Percentiles rank a stretch among this genome's conserved stretches.
phyloP scores from a whole-genome alignment of 2,888 invertebrate species.

The Spatulosminthurus flaviceps region DNA sequence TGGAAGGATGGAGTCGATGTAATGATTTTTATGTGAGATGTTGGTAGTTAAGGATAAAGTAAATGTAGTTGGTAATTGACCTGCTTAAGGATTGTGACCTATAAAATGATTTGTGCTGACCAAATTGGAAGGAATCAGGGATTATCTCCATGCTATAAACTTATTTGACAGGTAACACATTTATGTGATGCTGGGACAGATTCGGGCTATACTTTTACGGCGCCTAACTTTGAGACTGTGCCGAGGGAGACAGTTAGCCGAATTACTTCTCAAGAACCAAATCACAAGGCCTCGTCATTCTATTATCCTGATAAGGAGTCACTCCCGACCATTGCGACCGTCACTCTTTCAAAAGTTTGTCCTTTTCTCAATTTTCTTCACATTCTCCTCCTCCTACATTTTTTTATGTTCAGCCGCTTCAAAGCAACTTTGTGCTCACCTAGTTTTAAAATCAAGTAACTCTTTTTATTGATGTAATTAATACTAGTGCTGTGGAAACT shows the following conservation, averaged over 20 bases:
- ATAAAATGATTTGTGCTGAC: neutral
- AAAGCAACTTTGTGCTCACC: neutral
- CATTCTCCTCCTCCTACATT: slow-evolving; percentile 2
- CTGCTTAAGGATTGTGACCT: too few species aligned
- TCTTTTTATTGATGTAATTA: slow-evolving; percentile 28
- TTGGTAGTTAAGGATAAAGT: too few species aligned
- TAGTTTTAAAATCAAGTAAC: slow-evolving; percentile 26
- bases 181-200: slow-evolving; percentile 42
- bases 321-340: slow-evolving; percentile 67
- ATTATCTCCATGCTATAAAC: neutral
- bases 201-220: slow-evolving; percentile 38
- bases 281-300: slow-evolving; percentile 69
- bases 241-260: slow-evolving; percentile 66
- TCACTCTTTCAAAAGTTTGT: slow-evolving; percentile 66
- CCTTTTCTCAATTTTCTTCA: slow-evolving; percentile 21
- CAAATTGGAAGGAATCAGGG: neutral
- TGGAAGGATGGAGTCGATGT: too few species aligned
- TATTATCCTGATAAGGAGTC: slow-evolving; percentile 67
- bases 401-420: neutral
- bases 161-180: slow-evolving; percentile 43
- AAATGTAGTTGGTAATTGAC: too few species aligned
- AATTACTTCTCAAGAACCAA: slow-evolving; percentile 67
- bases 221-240: slow-evolving; percentile 37
- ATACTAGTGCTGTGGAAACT: neutral
- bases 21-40: too few species aligned